Evolutionary conservation across 2,113 vertebrate genomes (phyloP).

Genomic region (Vulpes ferrilata): DNA sequence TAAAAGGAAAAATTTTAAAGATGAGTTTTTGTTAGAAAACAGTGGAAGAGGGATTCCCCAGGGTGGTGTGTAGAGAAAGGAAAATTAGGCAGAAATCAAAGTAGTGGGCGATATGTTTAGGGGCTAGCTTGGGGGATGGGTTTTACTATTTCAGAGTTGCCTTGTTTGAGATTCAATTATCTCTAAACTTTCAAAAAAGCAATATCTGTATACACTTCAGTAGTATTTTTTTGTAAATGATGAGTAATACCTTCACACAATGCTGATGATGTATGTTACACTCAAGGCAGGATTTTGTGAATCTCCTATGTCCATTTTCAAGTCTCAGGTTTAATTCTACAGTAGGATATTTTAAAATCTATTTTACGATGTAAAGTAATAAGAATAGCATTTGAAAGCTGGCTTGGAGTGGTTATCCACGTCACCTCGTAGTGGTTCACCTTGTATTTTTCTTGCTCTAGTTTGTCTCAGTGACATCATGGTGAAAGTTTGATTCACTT

Average conservation of each 20-base stretch:
- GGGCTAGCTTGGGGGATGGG: not conserved
- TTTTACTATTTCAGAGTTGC: not conserved
- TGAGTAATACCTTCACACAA: not conserved
- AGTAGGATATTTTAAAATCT: constrained; percentile 37
- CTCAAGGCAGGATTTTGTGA: constrained; percentile 33
- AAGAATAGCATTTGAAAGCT: constrained; percentile 18
- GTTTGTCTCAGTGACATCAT: constrained; percentile 52
- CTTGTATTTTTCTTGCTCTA: constrained; percentile 53
- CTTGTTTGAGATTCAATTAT: not conserved
- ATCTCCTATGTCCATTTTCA: not conserved
- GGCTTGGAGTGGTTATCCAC: not conserved
- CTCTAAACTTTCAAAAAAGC: not conserved
- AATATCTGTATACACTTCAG: not conserved
- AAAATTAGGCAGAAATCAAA: constrained; percentile 27
- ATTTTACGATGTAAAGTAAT: constrained; percentile 50
- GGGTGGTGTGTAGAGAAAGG: not conserved
- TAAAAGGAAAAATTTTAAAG: not conserved
- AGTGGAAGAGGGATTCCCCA: not conserved
- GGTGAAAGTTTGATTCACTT: constrained; percentile 73
- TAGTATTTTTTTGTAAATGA: not conserved
- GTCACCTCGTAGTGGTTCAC: constrained; percentile 40
- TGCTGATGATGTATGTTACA: not conserved
- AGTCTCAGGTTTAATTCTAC: constrained; percentile 49
- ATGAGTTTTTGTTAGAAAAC: not conserved
- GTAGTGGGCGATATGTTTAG: not conserved